These are phyloP conservation scores for Magallana ariakensis DNA, from an alignment of 1,140 invertebrate species.

Conservation along the genomic window DNA sequence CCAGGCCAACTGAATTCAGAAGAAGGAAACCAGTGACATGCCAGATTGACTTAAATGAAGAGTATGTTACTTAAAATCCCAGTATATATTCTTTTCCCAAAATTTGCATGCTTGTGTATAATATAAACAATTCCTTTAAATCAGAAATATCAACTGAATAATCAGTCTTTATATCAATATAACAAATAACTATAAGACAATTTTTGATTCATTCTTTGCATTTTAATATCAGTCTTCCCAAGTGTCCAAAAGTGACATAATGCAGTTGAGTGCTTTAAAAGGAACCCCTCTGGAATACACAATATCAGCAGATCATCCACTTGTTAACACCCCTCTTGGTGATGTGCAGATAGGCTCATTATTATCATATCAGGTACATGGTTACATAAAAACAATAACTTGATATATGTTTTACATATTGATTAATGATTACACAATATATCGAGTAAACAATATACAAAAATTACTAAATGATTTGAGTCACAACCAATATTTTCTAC, in stretches of 20 bases:
- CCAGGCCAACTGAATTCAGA: slow-evolving; percentile 53
- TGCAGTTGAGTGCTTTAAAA: slow-evolving; percentile 5
- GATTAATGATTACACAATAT: too few relatives aligned
- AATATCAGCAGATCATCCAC: background rate
- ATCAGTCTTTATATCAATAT: too few relatives aligned
- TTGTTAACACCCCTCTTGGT: too few relatives aligned
- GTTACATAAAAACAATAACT: background rate
- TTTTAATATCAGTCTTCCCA: background rate
- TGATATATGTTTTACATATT: too few relatives aligned
- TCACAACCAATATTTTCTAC: too few relatives aligned
- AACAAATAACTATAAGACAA: too few relatives aligned
- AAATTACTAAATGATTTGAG: too few relatives aligned
- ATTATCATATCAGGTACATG: slow-evolving; percentile 45
- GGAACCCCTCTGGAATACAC: slow-evolving; percentile 1
- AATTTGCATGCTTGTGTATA: slow-evolving; percentile 16
- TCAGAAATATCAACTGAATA: too few relatives aligned
- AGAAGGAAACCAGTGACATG: slow-evolving; percentile 56
- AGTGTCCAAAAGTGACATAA: background rate
- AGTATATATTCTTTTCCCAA: slow-evolving; percentile 2
- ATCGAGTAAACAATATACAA: too few relatives aligned
- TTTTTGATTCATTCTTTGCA: too few relatives aligned
- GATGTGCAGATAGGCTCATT: slow-evolving; percentile 40
- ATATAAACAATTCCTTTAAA: too few relatives aligned
- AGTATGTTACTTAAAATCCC: slow-evolving; percentile 14
- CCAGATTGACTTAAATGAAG: slow-evolving; percentile 46